A percentile compares a stretch with the other conserved stretches of the same genome.
These are phyloP conservation scores for Tragelaphus buxtoni DNA, from an alignment of 2,113 vertebrate species.

Conservation along the genomic window DNA sequence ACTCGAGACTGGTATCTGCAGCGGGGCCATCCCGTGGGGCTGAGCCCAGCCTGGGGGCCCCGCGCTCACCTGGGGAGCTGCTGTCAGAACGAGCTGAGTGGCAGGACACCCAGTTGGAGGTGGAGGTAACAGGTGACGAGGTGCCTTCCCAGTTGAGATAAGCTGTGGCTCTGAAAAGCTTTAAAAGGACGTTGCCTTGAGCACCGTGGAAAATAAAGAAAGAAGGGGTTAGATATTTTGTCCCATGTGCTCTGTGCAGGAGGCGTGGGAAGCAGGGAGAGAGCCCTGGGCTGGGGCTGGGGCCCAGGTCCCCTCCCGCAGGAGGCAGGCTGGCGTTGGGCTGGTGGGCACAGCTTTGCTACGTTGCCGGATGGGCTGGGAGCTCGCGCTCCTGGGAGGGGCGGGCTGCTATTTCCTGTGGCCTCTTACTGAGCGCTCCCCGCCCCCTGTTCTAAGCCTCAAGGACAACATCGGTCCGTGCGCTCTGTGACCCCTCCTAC, in stretches of 20 bases:
- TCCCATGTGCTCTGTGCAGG: background rate
- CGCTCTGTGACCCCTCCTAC: accelerated
- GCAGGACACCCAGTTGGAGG: background rate
- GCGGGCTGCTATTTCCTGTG: background rate
- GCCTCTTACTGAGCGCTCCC: no score
- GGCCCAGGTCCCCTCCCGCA: background rate
- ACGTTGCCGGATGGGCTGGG: accelerated
- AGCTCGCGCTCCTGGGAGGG: background rate
- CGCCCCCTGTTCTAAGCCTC: no score
- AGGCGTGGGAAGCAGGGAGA: background rate
- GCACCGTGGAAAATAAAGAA: background rate
- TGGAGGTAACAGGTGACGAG: background rate
- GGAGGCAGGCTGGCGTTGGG: background rate
- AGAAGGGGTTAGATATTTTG: background rate
- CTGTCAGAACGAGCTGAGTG: background rate
- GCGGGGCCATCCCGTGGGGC: background rate
- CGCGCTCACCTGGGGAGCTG: background rate
- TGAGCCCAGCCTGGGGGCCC: background rate
- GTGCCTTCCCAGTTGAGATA: background rate
- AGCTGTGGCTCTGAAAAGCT: background rate
- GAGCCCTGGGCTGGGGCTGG: background rate
- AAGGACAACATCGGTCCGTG: accelerated
- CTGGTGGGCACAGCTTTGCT: background rate
- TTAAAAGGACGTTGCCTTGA: background rate
- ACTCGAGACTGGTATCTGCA: background rate